Percentiles rank a stretch among this genome's conserved stretches.
Evolutionary conservation across 2,888 invertebrate genomes (phyloP).

Genomic region (Hermaeophaga mercurialis): DNA sequence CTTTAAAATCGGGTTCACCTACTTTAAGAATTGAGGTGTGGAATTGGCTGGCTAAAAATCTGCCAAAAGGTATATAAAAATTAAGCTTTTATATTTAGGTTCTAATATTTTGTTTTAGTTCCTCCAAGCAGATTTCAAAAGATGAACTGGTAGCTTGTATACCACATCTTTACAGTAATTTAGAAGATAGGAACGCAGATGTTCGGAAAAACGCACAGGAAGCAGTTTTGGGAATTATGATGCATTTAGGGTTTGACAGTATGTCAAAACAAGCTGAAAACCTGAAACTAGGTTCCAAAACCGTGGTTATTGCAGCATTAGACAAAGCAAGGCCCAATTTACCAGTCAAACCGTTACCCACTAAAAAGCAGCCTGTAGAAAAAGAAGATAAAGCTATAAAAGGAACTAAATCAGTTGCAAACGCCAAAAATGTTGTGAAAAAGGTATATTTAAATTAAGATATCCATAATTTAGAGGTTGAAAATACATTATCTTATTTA

Average conservation of each 20-base stretch:
- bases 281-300: conserved; percentile 79
- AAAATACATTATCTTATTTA: too few relatives aligned
- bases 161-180: conserved; percentile 76
- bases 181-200: conserved; percentile 91
- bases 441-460: too few relatives aligned
- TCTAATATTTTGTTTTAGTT: conserved; percentile 55
- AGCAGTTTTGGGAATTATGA: conserved; percentile 89
- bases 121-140: conserved; percentile 75
- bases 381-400: conserved; percentile 61
- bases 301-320: conserved; percentile 75
- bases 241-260: conserved; percentile 83
- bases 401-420: conserved; percentile 63
- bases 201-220: conserved; percentile 90
- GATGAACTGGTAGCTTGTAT: conserved; percentile 82
- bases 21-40: conserved; percentile 80
- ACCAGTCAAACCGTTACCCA: conserved; percentile 76
- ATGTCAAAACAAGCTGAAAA: conserved; percentile 80
- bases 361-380: conserved; percentile 65
- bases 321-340: conserved; percentile 86
- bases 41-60: conserved; percentile 82
- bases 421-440: conserved; percentile 60
- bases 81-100: not conserved
- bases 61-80: conserved; percentile 68
- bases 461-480: too few relatives aligned
- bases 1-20: conserved; percentile 84